These are phyloP conservation scores for Scalopus aquaticus DNA, from an alignment of 2,113 vertebrate species.

Conservation along the genomic window DNA sequence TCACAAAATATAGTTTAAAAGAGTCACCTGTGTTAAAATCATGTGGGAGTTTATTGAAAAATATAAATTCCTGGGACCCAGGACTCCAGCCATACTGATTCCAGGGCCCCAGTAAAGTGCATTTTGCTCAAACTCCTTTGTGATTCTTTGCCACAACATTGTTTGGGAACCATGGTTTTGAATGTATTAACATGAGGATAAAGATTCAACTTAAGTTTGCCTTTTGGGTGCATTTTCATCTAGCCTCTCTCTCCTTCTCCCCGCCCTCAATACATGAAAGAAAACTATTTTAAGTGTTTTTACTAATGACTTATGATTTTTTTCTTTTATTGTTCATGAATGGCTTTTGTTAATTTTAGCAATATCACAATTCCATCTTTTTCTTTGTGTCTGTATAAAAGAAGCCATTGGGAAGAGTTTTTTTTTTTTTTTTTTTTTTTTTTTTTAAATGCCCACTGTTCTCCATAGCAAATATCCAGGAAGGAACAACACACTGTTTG, in stretches of 20 bases:
- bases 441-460: background rate
- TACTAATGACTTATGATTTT: background rate
- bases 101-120: background rate
- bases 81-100: background rate
- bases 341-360: background rate
- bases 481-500: constrained; percentile 27
- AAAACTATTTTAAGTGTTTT: background rate
- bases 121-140: background rate
- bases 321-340: constrained; percentile 7
- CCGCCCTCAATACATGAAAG: background rate
- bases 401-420: constrained; percentile 32
- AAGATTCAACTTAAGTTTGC: background rate
- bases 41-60: background rate
- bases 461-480: background rate
- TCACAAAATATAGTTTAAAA: background rate
- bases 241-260: background rate
- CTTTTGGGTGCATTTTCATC: background rate
- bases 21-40: background rate
- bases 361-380: constrained; percentile 28
- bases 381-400: constrained; percentile 31
- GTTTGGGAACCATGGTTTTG: background rate
- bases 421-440: background rate
- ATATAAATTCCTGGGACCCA: background rate
- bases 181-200: background rate
- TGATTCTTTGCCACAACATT: background rate